Evolutionary conservation across 2,113 vertebrate genomes (phyloP).

Genomic region (Etia nguti): DNA sequence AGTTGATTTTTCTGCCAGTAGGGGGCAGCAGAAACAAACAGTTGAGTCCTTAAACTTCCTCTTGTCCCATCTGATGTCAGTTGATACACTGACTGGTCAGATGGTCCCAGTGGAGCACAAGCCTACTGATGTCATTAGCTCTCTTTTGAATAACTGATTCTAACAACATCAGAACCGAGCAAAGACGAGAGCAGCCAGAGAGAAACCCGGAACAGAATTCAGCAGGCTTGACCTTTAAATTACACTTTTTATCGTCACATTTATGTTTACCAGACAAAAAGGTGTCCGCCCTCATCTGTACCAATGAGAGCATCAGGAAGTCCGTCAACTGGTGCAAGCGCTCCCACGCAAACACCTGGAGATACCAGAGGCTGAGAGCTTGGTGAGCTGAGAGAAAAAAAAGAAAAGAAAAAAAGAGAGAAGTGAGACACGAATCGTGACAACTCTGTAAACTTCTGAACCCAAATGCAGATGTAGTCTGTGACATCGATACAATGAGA

Average conservation of each 20-base stretch:
- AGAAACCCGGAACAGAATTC: neutral
- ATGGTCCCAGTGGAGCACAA: neutral
- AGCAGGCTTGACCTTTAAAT: neutral
- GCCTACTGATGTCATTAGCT: neutral
- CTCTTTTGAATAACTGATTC: neutral
- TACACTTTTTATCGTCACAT: neutral
- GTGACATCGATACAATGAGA: neutral
- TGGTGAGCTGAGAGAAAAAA: neutral
- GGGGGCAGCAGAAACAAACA: neutral
- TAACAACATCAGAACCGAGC: rapidly evolving
- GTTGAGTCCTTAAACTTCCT: neutral
- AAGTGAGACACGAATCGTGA: neutral
- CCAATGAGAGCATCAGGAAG: slow-evolving; percentile 59
- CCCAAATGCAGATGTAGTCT: neutral
- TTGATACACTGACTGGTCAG: neutral
- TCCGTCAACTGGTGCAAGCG: slow-evolving; percentile 54
- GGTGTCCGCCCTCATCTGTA: slow-evolving; percentile 34
- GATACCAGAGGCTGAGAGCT: slow-evolving; percentile 13
- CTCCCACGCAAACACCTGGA: slow-evolving; percentile 37
- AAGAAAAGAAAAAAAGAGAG: neutral
- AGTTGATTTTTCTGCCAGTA: neutral
- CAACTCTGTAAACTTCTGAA: neutral
- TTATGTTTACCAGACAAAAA: slow-evolving; percentile 56
- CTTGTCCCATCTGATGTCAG: neutral
- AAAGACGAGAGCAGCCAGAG: neutral